Evolutionary conservation across 2,797 vertebrate species (phyloP).

Genomic region (Anguilla megastoma): DNA sequence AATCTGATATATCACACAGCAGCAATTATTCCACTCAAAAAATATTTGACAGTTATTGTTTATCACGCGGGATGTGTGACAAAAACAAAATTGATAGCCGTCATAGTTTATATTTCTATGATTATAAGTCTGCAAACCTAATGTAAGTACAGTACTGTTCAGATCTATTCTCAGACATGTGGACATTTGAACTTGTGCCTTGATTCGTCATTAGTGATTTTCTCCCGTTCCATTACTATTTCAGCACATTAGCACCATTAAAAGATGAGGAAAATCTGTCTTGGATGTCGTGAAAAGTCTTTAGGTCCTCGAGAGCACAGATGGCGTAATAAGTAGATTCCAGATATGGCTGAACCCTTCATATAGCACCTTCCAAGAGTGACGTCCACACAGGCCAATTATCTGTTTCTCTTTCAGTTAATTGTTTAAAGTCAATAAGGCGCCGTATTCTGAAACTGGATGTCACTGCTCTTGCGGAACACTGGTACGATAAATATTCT

Average conservation of each 20-base stretch:
- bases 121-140: neutral
- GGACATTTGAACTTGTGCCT: conserved; percentile 5
- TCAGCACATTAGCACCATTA: neutral
- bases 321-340: conserved; percentile 16
- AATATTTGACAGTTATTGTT: neutral
- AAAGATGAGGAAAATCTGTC: neutral
- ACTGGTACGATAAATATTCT: conserved; percentile 44
- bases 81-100: neutral
- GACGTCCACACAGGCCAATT: neutral
- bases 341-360: neutral
- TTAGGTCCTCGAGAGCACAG: conserved; percentile 23
- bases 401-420: conserved; percentile 9
- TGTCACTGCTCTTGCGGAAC: conserved; percentile 11
- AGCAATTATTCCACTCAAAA: neutral
- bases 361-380: neutral
- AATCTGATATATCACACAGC: neutral
- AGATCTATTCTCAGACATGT: neutral
- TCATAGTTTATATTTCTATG: neutral
- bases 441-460: neutral
- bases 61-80: neutral
- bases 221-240: neutral
- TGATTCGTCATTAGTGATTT: neutral
- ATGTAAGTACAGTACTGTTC: neutral
- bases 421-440: conserved; percentile 14
- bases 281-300: neutral